Percentiles rank a stretch among this genome's conserved stretches.
These are phyloP conservation scores for Pithys albifrons DNA, from an alignment of 2,113 vertebrate species.

Conservation along the genomic window DNA sequence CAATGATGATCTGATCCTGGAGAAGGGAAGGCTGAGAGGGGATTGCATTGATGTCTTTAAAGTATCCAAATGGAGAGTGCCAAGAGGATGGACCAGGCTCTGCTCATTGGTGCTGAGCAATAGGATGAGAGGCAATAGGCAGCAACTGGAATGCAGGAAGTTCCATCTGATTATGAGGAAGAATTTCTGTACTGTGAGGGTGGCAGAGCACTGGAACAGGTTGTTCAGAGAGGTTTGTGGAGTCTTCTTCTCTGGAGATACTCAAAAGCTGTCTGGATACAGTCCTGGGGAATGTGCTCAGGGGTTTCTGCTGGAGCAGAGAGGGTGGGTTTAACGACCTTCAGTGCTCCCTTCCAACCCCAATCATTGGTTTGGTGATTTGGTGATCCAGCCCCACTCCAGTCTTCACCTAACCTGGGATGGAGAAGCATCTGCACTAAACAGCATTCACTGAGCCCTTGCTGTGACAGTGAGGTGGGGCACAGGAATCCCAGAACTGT, in stretches of 20 bases:
- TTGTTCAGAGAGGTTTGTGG: background rate
- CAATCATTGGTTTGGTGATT: background rate
- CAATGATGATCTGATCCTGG: background rate
- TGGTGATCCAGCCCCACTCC: background rate
- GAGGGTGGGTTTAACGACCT: fast-evolving
- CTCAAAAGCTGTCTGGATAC: background rate
- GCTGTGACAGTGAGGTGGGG: fast-evolving
- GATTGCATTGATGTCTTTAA: background rate
- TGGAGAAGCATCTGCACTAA: background rate
- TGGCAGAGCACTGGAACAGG: background rate
- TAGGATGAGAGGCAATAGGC: background rate
- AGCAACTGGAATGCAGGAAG: background rate
- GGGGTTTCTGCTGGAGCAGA: background rate
- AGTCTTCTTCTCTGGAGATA: background rate
- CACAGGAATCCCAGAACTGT: fast-evolving
- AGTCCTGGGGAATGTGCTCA: fast-evolving
- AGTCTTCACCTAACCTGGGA: background rate
- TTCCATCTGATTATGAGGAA: background rate
- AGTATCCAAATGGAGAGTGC: background rate
- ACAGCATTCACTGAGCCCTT: background rate
- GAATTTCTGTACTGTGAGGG: background rate
- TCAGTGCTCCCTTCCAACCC: background rate
- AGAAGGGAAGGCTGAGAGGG: background rate
- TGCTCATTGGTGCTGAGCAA: background rate
- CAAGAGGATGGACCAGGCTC: background rate